Base-by-base conservation (phyloP, 2,797 vertebrate genomes). In the Galaxias olidus region DNA sequence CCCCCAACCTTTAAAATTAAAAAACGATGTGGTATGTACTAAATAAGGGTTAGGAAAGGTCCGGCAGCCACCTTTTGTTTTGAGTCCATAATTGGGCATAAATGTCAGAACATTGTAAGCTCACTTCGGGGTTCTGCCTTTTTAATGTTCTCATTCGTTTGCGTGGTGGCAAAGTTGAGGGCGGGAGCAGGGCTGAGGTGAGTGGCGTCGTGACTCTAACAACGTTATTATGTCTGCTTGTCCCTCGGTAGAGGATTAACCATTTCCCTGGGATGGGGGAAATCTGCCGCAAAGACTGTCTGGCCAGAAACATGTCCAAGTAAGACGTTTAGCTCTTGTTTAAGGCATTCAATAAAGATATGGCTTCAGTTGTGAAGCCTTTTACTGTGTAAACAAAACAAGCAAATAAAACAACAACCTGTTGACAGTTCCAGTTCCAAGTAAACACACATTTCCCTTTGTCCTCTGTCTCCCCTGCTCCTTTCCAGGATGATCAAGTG, bases 221-320 rank as follows among this genome's bases (percentile, higher is more conserved):
- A 87, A 80, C 81, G 87, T 90, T 89, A 90, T 92, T 91, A 88
- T 91, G 89, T 88, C 85, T 76, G 78, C 90, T 78, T 89, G 91
- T 88, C 85, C 88, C 84, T 82, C 88, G 71, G 85, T 86, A 99
- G 97, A 96, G 97, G 91, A 99, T 99, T 92, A 99, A 99, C 93
- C 97, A 99, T 92, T 99, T 98, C 89, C 97, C 97, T 76, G 97
- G 97, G 89, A 99, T 99, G 97, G 97, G 97, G 9, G 97, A 99
- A 91, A 98, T 99, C 89, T 98, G 97, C 92, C 95, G 97, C 65
- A 99, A 99, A 92, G 97, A 99, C 93, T 99, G 97, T 87, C 91
- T 99, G 66, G 96, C 97, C 84, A 95, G 97, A 90, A 99, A 99
- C 92, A 99, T 98, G 97, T 94, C 95, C 82, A 99, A 98, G 97